Evolutionary conservation across 2,888 invertebrate genomes (phyloP).

Genomic region (Heliconius erato): DNA sequence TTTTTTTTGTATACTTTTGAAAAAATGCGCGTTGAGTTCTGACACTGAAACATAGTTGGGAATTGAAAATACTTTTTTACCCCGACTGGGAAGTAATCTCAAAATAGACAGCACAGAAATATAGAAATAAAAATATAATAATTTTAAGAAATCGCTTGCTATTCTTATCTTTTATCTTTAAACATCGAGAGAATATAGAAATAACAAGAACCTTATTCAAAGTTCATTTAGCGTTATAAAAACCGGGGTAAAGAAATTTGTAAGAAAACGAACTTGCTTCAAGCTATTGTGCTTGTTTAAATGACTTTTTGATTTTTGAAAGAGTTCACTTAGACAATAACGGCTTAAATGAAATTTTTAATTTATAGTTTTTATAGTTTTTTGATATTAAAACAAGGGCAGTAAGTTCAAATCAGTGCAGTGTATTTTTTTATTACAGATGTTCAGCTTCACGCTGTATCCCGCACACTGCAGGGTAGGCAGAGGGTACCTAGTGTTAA

Average conservation of each 20-base stretch:
- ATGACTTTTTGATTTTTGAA: neutral
- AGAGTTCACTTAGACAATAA: neutral
- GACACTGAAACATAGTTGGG: neutral
- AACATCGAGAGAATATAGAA: neutral
- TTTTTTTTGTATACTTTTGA: neutral
- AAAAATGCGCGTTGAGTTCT: neutral
- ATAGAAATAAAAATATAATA: neutral
- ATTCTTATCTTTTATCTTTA: neutral
- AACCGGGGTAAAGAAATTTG: neutral
- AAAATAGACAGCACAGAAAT: neutral
- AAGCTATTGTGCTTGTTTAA: conserved; percentile 2
- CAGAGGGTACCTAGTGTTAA: no score
- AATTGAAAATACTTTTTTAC: neutral
- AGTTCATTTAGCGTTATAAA: neutral
- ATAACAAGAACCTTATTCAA: neutral
- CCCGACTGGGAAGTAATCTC: neutral
- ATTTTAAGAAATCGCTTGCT: neutral
- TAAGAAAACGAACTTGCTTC: neutral
- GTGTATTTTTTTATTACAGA: neutral
- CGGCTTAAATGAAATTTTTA: neutral
- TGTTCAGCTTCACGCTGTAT: no score
- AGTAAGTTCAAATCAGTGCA: neutral
- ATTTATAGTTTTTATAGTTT: neutral
- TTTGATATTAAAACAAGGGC: neutral
- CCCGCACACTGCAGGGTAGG: no score